Base-by-base conservation (phyloP, 1,140 invertebrate species). In the Bombus soroeensis region DNA sequence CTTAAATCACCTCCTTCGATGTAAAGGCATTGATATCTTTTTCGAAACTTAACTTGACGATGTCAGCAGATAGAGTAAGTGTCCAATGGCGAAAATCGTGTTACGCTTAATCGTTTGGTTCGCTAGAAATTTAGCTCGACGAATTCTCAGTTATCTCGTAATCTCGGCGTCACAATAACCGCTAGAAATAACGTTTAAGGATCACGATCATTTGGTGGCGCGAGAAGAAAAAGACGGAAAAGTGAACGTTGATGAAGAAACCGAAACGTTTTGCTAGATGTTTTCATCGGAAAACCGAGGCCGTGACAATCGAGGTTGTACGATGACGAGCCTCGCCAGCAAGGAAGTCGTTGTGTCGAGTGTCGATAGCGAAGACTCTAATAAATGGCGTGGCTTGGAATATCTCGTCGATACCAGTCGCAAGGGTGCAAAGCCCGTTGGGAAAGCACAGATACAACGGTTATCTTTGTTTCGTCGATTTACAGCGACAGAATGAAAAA, bases 251-350 rank as follows among this genome's bases (percentile, higher is more conserved):
- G 34, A 37, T 9, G 53, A 32, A 82, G 18, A 32, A 41, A 41
- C 10, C 32, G 43, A n/a, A 68, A n/a, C 71, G 32, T 34, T 66
- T 74, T 39, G 75, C 37, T 39, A 28, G 64, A 70, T 79, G 82
- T 84, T 79, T 84, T 84, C 75, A 79, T 71, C 70, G 79, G 47
- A 10, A 81, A 80, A 81, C 41, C 83, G 83, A 73, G 78, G 71
- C n/a, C 70, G 47, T 15, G 57, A 41, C 74, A n/a, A 81, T 62
- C 70, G 83, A 85, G 71, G 62, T 66, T 74, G 53, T 18, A n/a
- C 79, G 64, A 39, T 66, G 85, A 68, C 71, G 71, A 82, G 71
- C 28, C 59, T 39, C n/a, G 80, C 12, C n/a, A 37, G 75, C 82
- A 78, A 84, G 75, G 75, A 62, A 84, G 66, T 83, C 74, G 75